Percentiles rank a stretch among this genome's conserved stretches.
These are phyloP conservation scores for Leptopterna dolabrata DNA, from an alignment of 2,888 invertebrate species.

Conservation along the genomic window DNA sequence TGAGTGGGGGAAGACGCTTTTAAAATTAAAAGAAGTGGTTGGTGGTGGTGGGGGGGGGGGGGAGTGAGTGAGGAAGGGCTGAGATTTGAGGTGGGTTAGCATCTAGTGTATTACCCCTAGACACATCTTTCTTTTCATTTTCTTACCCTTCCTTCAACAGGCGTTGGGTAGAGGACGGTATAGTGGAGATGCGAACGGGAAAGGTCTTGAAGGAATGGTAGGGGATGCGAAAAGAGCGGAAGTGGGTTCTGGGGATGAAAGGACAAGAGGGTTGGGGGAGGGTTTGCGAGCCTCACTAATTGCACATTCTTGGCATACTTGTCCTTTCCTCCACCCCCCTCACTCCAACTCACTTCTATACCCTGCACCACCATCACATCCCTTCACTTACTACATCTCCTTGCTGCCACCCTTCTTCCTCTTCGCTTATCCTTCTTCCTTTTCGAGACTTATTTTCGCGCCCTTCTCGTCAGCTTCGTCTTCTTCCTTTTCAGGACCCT, in stretches of 20 bases:
- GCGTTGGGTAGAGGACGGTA: conserved; percentile 75
- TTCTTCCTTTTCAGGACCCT: conserved; percentile 63
- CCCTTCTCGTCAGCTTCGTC: conserved; percentile 56
- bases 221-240: conserved; percentile 30
- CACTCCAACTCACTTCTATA: neutral
- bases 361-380: neutral
- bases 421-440: conserved; percentile 9
- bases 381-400: conserved; percentile 25
- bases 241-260: neutral
- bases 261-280: neutral
- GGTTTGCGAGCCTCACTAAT: conserved; percentile 77
- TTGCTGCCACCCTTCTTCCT: conserved; percentile 50
- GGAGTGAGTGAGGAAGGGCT: neutral
- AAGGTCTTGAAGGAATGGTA: conserved; percentile 54
- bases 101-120: conserved; percentile 52
- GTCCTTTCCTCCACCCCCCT: conserved; percentile 60
- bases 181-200: conserved; percentile 53
- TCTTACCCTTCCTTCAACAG: conserved; percentile 50
- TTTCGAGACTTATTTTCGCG: conserved; percentile 34
- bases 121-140: conserved; percentile 60
- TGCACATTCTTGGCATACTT: conserved; percentile 66
- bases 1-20: neutral
- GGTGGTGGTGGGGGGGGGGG: neutral
- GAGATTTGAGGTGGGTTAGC: conserved; percentile 52
- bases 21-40: neutral